Evolutionary conservation across 2,113 vertebrate species (phyloP).

Genomic region (Ophthalmolycus amberensis): DNA sequence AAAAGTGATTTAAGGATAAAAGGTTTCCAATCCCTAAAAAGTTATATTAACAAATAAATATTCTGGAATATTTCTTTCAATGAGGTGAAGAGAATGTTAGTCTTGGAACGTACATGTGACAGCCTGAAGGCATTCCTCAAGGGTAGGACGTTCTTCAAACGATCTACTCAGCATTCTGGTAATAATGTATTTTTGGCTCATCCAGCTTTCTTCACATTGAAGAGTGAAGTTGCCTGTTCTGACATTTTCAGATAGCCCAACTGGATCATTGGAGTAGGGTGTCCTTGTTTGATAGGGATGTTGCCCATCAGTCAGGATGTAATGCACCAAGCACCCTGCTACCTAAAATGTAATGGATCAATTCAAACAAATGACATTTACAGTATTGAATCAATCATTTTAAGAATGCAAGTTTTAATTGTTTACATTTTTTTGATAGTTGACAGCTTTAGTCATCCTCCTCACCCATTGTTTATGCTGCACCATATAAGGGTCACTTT

Average conservation of each 20-base stretch:
- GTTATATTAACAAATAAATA: too few species aligned
- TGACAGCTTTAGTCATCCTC: too few species aligned
- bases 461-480: too few species aligned
- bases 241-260: neutral
- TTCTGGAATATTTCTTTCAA: too few species aligned
- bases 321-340: neutral
- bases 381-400: too few species aligned
- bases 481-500: too few species aligned
- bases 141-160: neutral
- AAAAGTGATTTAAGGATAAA: too few species aligned
- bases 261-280: neutral
- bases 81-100: neutral
- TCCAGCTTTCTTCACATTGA: neutral
- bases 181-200: neutral
- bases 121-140: neutral
- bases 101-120: neutral
- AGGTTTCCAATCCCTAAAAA: too few species aligned
- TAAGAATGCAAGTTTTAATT: too few species aligned
- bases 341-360: neutral
- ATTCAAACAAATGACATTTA: too few species aligned
- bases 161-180: constrained; percentile 1
- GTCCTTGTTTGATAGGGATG: neutral
- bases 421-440: too few species aligned
- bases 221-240: neutral
- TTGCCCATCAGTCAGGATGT: neutral